phyloP scores from a whole-genome alignment of 1,140 invertebrate species.

The Tetragonula clypearis region DNA sequence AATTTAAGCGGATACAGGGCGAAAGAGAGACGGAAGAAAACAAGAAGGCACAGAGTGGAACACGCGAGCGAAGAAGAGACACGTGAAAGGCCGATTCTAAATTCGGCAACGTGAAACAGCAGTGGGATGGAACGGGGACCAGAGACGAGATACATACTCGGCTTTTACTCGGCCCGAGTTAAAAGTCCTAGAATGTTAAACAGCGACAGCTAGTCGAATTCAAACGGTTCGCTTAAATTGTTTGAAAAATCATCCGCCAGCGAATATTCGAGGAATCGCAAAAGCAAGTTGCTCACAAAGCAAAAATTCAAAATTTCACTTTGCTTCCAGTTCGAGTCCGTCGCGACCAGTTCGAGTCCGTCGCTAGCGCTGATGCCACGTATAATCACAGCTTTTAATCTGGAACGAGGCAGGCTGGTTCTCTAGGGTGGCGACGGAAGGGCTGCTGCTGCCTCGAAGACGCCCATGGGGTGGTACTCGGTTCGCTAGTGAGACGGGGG shows the following conservation, averaged over 20 bases:
- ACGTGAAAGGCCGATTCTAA: conserved; percentile 33
- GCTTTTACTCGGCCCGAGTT: background rate
- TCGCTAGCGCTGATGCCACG: conserved; percentile 45
- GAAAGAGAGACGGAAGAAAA: conserved; percentile 2
- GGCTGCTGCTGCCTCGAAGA: conserved; percentile 43
- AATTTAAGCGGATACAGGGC: conserved; percentile 70
- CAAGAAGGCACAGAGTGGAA: conserved; percentile 19
- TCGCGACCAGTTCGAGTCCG: background rate
- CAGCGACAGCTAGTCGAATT: background rate
- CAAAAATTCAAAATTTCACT: too few relatives aligned
- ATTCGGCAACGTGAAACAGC: conserved; percentile 21
- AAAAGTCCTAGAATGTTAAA: background rate
- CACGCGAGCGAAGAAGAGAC: conserved; percentile 17
- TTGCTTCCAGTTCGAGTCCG: background rate
- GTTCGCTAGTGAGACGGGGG: conserved; percentile 32
- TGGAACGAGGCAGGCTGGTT: conserved; percentile 53
- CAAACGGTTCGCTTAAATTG: too few relatives aligned
- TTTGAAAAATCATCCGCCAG: too few relatives aligned
- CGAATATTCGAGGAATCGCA: too few relatives aligned
- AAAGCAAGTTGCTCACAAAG: too few relatives aligned
- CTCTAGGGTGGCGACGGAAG: conserved; percentile 16
- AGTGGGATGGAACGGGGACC: background rate
- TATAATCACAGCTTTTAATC: conserved; percentile 69
- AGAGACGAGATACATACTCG: background rate
- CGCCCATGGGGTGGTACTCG: conserved; percentile 27